phyloP scores from a whole-genome alignment of 2,797 vertebrate genomes.

The Fistularia commersonii region DNA sequence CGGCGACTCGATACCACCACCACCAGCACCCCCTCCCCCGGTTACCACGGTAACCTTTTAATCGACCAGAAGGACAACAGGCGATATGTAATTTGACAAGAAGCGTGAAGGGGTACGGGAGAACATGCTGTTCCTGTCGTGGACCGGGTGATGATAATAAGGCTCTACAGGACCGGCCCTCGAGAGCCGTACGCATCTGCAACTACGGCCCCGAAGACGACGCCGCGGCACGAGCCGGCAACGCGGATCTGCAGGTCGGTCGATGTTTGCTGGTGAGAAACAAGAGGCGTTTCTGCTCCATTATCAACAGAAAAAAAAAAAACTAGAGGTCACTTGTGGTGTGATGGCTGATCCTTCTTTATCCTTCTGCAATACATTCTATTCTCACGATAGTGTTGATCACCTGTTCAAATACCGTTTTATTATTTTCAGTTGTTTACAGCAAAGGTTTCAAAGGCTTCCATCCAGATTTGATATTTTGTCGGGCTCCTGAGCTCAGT shows the following conservation, averaged over 20 bases:
- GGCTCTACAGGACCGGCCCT: conserved; percentile 22
- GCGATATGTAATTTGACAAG: conserved; percentile 23
- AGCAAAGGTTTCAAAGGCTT: too few relatives aligned
- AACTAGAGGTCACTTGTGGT: too few relatives aligned
- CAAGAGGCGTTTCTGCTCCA: too few relatives aligned
- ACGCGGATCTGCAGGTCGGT: conserved; percentile 7
- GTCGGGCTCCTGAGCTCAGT: too few relatives aligned
- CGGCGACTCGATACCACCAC: conserved; percentile 9
- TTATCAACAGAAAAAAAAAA: not conserved
- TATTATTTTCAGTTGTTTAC: too few relatives aligned
- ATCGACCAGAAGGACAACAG: conserved; percentile 5
- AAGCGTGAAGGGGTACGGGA: conserved; percentile 10
- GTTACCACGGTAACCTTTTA: conserved; percentile 27
- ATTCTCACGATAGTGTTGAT: too few relatives aligned
- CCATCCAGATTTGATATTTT: too few relatives aligned
- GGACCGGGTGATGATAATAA: conserved; percentile 32
- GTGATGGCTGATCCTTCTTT: too few relatives aligned
- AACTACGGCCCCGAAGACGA: conserved; percentile 15
- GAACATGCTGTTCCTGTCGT: conserved; percentile 44
- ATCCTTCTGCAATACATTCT: too few relatives aligned
- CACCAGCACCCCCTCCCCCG: too few relatives aligned
- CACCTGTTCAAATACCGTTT: too few relatives aligned
- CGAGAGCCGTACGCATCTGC: conserved; percentile 17
- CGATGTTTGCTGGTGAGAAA: too few relatives aligned
- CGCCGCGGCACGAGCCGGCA: conserved; percentile 24